phyloP scores from a whole-genome alignment of 2,888 invertebrate genomes.

The Plagodis pulveraria region DNA sequence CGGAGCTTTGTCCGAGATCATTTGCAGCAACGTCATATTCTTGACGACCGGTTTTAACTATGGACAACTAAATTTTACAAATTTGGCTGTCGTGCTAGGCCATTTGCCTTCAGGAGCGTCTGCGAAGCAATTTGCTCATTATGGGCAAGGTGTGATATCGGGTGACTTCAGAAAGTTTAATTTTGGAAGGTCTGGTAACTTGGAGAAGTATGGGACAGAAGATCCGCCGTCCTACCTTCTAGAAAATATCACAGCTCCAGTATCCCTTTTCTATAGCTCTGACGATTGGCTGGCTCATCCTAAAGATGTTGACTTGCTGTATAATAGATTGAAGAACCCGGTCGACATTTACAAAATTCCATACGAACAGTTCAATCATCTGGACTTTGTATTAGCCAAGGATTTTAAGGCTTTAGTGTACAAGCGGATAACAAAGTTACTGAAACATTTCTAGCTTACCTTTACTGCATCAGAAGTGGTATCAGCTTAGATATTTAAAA shows the following conservation, averaged over 20 bases:
- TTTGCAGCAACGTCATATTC: constrained; percentile 86
- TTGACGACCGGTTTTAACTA: constrained; percentile 84
- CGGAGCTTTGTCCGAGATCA: constrained; percentile 65
- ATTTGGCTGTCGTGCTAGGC: constrained; percentile 81
- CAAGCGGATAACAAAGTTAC: constrained; percentile 44
- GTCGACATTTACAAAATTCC: constrained; percentile 84
- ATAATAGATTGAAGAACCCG: constrained; percentile 78
- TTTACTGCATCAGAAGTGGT: too few species aligned
- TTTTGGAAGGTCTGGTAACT: constrained; percentile 57
- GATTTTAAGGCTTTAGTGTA: constrained; percentile 60
- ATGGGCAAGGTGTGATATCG: constrained; percentile 72
- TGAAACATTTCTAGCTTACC: constrained; percentile 37
- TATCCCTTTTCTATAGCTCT: constrained; percentile 66
- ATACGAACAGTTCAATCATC: constrained; percentile 71
- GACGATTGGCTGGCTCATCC: constrained; percentile 88
- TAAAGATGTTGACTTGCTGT: constrained; percentile 82
- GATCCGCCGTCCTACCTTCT: constrained; percentile 62
- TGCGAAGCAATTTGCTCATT: constrained; percentile 80
- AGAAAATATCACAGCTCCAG: constrained; percentile 56
- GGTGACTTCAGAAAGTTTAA: constrained; percentile 62
- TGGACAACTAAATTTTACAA: constrained; percentile 83
- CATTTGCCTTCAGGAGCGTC: constrained; percentile 84
- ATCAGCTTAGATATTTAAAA: neutral
- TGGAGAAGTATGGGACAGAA: constrained; percentile 52
- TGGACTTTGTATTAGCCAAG: constrained; percentile 68